phyloP scores from a whole-genome alignment of 2,888 invertebrate species.

The Tineola bisselliella region DNA sequence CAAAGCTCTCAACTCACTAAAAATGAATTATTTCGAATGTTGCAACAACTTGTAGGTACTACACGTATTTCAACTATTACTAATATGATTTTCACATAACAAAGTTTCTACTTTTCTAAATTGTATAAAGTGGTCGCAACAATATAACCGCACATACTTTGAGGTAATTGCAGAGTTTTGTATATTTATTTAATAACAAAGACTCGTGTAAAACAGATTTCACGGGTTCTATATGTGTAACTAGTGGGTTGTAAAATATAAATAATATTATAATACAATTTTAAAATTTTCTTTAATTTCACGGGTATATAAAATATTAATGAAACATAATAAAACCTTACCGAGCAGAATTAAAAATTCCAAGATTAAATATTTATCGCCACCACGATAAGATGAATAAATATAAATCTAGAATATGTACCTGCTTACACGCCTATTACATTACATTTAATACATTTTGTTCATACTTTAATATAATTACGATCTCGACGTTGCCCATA shows the following conservation, averaged over 20 bases:
- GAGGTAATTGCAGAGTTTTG: no score
- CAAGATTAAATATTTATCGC: constrained; percentile 20
- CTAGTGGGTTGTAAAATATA: background rate
- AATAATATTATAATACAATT: background rate
- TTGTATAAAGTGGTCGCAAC: no score
- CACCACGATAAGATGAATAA: constrained; percentile 12
- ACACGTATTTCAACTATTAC: no score
- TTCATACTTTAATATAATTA: constrained; percentile 1
- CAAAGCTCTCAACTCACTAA: background rate
- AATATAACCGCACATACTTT: no score
- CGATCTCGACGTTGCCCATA: background rate
- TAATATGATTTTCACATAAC: no score
- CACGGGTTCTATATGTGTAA: background rate
- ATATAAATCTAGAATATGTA: constrained; percentile 11
- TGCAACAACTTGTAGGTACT: no score
- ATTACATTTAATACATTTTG: background rate
- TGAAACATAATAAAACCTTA: constrained; percentile 23
- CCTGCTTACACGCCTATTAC: constrained; percentile 8
- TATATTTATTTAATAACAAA: background rate
- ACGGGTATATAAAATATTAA: constrained; percentile 40
- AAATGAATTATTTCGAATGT: background rate
- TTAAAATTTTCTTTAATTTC: constrained; percentile 29
- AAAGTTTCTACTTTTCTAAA: no score
- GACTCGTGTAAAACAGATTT: background rate
- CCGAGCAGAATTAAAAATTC: constrained; percentile 16